Base-by-base conservation (phyloP, 2,113 vertebrate species). In the Pyxicephalus adspersus region DNA sequence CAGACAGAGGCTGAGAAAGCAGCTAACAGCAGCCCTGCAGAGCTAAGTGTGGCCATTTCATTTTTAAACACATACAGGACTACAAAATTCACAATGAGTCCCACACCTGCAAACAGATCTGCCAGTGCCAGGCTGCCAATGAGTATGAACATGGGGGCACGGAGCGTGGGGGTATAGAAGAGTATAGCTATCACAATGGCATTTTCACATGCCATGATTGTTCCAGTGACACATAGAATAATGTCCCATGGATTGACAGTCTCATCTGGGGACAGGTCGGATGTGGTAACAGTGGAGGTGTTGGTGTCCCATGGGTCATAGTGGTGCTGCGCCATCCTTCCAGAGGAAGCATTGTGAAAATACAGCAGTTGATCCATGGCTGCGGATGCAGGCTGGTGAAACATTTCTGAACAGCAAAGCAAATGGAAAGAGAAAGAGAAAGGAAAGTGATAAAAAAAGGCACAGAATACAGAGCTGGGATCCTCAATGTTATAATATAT, bases 1-100 rank as follows among this genome's bases (percentile, higher is more conserved):
- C 95, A 91, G 5, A 95, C 90, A 0, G 96, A 97, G 1, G 96
- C 96, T 0, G 96, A 96, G 90, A 97, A 97, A 26, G 96, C 93
- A 20, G 94, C 89, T 50, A 96, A 92, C 66, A 96, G 91, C 84
- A 96, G 81, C 64, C 91, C 95, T 0, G 92, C 95, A 0, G 94
- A 94, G 75, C 94, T 75, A 84, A 96, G 89, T n/a, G 91, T 91
- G 75, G 93, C 92, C 2, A 91, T 85, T 80, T 95, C 93, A 80
- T 88, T 87, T 84, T 94, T 91, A 18, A 95, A 89, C 87, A 96
- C 83, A 85, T 96, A 95, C 18, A 91, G 90, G 81, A 95, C 94
- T 84, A 92, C 87, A 78, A 97, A 97, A 89, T 97, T 94, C 85
- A 94, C 87, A 83, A 96, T 93, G 64, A 97, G 92, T 83, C 95